Evolutionary conservation across 2,797 vertebrate genomes (phyloP).

Genomic region (Clarias pachynema): DNA sequence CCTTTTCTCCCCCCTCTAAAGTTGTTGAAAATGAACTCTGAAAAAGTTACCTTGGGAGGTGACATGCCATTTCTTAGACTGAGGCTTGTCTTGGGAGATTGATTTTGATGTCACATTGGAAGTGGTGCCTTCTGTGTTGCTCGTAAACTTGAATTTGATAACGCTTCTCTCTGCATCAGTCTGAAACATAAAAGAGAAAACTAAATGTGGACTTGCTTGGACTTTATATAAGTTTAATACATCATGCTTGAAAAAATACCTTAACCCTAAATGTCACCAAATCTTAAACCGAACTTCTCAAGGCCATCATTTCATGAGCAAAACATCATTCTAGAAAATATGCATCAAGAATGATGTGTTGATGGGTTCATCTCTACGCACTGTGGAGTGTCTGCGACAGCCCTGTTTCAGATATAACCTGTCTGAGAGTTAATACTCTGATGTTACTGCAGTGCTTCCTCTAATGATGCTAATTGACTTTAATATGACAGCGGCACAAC

Average conservation of each 20-base stretch:
- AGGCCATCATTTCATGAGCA: neutral
- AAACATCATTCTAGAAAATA: neutral
- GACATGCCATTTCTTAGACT: slow-evolving; percentile 66
- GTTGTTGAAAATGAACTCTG: neutral
- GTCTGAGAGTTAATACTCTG: slow-evolving; percentile 37
- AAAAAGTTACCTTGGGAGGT: slow-evolving; percentile 70
- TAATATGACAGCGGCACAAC: slow-evolving; percentile 55
- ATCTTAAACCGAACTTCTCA: too few relatives aligned
- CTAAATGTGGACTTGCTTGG: neutral
- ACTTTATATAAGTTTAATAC: neutral
- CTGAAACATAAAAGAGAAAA: slow-evolving; percentile 60
- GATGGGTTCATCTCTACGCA: slow-evolving; percentile 7
- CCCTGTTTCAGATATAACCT: neutral
- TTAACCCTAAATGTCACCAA: neutral
- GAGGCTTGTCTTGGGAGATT: slow-evolving; percentile 58
- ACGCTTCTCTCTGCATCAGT: slow-evolving; percentile 75
- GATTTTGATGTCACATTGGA: slow-evolving; percentile 55
- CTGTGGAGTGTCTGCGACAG: neutral
- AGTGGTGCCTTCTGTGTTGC: slow-evolving; percentile 65
- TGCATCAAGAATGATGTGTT: neutral
- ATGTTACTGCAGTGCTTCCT: slow-evolving; percentile 37
- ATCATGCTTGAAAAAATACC: neutral
- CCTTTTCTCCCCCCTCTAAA: neutral
- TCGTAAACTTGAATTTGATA: slow-evolving; percentile 80
- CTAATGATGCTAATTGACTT: slow-evolving; percentile 56